A percentile compares a stretch with the other conserved stretches of the same genome.
phyloP scores from a whole-genome alignment of 2,113 vertebrate genomes.

The Bolborhynchus lineola region DNA sequence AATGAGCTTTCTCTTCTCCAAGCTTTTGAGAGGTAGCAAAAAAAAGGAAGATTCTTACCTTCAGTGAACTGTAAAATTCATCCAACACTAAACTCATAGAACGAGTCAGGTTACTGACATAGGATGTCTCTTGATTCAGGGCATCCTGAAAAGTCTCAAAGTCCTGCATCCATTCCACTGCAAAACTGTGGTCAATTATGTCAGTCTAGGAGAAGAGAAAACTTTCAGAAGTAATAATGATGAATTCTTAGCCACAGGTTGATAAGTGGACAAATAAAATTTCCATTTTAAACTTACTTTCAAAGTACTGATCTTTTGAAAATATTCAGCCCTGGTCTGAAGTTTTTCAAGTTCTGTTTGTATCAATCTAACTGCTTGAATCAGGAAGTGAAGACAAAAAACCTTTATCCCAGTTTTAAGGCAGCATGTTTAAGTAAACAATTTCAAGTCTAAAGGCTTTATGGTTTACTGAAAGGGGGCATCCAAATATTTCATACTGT shows the following conservation, averaged over 20 bases:
- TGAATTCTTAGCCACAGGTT: background rate
- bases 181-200: constrained; percentile 95
- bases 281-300: background rate
- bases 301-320: background rate
- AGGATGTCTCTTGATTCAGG: constrained; percentile 92
- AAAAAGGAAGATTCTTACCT: constrained; percentile 72
- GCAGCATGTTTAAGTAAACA: background rate
- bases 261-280: background rate
- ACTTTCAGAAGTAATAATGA: background rate
- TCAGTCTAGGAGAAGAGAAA: constrained; percentile 81
- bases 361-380: background rate
- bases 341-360: background rate
- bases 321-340: background rate
- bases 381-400: background rate
- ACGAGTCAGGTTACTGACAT: constrained; percentile 92
- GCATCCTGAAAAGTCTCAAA: constrained; percentile 96
- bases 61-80: constrained; percentile 90
- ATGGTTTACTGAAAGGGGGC: background rate
- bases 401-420: background rate
- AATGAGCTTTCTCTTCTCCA: background rate
- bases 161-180: constrained; percentile 98
- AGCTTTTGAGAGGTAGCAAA: background rate
- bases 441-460: background rate
- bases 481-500: background rate
- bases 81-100: constrained; percentile 98